Evolutionary conservation across 1,140 invertebrate genomes (phyloP), one percentile per base, ranked within the genome.

Genomic region (Belonocnema kinseyi): DNA sequence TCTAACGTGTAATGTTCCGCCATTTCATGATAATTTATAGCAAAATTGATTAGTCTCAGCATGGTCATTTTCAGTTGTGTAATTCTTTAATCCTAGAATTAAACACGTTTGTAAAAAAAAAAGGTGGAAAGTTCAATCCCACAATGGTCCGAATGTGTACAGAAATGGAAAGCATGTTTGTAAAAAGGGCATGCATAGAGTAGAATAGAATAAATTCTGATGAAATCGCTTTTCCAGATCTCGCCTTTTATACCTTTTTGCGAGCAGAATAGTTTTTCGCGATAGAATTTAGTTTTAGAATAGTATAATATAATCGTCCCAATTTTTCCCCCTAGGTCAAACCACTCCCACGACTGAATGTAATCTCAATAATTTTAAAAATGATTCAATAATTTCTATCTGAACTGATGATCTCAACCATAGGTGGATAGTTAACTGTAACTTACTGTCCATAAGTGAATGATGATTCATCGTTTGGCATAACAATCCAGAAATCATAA

Each of bases 381-480:
- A 26, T 66, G 61, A 66, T 40, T 66, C 61, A 66, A 66, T 66
- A 21, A 66, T 66, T 33, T 66, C 61, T 66, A 66, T 66, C 33
- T 40, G 40, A 66, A 66, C 61, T 33, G 61, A 66, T 66, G 61
- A 66, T 66, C 26, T 66, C 61, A 66, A 14, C 61, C 26, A 66
- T 66, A 26, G 61, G 16, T 40, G 61, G 33, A 66, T 66, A 66
- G 61, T 66, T 66, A 66, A 66, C 61, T 66, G 61, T 66, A 46
- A 46, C 33, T 66, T 21, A 66, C 61, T 16, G 14, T 66, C 61
- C 61, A 66, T 66, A 66, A 66, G n/a, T 66, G 61, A 66, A 12
- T 26, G 61, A 66, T 66, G 61, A 66, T 33, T 66, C 61, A 66
- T 66, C 26, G 46, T 66, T 66, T 21, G 61, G 40, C 61, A 66